Evolutionary conservation across 2,113 vertebrate species (phyloP).

Genomic region (Hippocampus abdominalis): DNA sequence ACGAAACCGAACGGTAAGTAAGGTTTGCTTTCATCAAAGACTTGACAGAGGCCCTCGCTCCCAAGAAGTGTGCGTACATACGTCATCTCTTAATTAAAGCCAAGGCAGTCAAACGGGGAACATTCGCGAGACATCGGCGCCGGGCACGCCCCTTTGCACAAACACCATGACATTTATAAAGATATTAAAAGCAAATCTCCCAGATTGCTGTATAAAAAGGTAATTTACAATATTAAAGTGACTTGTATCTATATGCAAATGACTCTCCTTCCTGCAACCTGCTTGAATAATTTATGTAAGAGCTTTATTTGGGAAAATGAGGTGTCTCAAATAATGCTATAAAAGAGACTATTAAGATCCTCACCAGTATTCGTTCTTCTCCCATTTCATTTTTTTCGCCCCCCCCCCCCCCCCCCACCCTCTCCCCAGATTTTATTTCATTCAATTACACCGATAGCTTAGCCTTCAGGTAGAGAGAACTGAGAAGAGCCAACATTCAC

Average conservation of each 20-base stretch:
- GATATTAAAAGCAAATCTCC: constrained; percentile 67
- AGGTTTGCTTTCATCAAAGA: neutral
- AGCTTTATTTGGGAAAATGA: constrained; percentile 39
- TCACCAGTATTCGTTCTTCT: constrained; percentile 15
- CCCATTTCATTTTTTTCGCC: constrained; percentile 13
- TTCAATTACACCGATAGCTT: constrained; percentile 46
- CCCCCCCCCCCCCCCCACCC: too few relatives aligned
- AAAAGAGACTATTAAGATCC: constrained; percentile 50
- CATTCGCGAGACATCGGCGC: constrained; percentile 69
- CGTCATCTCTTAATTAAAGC: constrained; percentile 95
- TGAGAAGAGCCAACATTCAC: constrained; percentile 23
- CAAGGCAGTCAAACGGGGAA: constrained; percentile 68
- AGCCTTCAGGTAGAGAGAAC: constrained; percentile 29
- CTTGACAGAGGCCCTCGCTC: constrained; percentile 63
- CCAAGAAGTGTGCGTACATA: constrained; percentile 83
- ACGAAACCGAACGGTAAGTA: neutral
- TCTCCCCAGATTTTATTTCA: constrained; percentile 51
- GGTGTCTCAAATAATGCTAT: constrained; percentile 45
- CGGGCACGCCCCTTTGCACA: neutral
- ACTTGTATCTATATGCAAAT: constrained; percentile 75
- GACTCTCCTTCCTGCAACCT: constrained; percentile 36
- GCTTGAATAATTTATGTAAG: constrained; percentile 62
- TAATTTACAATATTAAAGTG: constrained; percentile 72
- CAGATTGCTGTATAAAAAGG: constrained; percentile 64
- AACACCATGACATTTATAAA: constrained; percentile 53